Percentiles rank a stretch among this genome's conserved stretches.
These are phyloP conservation scores for Leuctra nigra DNA, from an alignment of 2,888 invertebrate genomes.

Conservation along the genomic window DNA sequence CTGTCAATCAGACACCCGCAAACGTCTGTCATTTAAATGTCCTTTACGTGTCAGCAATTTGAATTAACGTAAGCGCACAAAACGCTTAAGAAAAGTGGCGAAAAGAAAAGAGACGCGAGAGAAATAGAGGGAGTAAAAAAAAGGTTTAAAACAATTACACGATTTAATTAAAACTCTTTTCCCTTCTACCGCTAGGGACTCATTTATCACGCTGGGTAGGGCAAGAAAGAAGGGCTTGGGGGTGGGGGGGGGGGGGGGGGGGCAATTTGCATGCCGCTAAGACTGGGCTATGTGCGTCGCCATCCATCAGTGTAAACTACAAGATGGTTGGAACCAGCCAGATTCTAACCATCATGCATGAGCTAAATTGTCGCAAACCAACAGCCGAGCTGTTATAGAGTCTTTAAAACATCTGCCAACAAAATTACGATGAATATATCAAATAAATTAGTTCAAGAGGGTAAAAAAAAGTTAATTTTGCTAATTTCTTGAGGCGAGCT, in stretches of 20 bases:
- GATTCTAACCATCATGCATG: not conserved
- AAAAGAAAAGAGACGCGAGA: constrained; percentile 3
- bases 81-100: constrained; percentile 31
- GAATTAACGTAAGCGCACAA: too few relatives aligned
- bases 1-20: too few relatives aligned
- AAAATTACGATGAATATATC: constrained; percentile 13
- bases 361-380: constrained; percentile 1
- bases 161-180: constrained; percentile 45
- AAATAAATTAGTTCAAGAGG: constrained; percentile 11
- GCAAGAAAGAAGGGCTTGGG: constrained; percentile 14
- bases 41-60: too few relatives aligned
- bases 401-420: constrained; percentile 17
- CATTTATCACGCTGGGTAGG: constrained; percentile 40
- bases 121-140: too few relatives aligned
- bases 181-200: constrained; percentile 41
- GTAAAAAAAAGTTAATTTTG: not conserved
- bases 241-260: not conserved
- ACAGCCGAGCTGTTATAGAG: constrained; percentile 1
- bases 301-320: constrained; percentile 13
- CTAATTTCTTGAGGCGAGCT: constrained; percentile 8
- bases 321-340: too few relatives aligned
- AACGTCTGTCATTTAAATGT: too few relatives aligned
- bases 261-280: constrained; percentile 23
- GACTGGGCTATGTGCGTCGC: constrained; percentile 14
- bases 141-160: constrained; percentile 43